Evolutionary conservation across 2,888 invertebrate genomes (phyloP).

Genomic region (Salpingus planirostris): DNA sequence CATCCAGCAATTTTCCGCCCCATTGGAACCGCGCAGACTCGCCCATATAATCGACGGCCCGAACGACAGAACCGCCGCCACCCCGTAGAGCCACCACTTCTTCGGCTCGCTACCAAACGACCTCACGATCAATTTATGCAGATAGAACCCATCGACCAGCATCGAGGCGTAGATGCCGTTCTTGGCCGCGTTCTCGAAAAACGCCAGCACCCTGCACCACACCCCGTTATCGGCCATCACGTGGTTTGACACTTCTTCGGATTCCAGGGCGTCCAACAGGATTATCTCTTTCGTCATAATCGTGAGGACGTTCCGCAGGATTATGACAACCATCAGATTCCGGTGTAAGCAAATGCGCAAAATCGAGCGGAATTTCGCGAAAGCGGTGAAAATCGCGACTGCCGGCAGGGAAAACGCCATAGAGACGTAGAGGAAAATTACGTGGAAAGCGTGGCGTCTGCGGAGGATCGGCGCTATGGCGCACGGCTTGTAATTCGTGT

Average conservation of each 20-base stretch:
- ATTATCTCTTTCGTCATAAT: slow-evolving; percentile 50
- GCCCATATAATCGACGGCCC: slow-evolving; percentile 51
- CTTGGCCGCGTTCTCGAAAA: slow-evolving; percentile 47
- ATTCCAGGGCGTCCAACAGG: slow-evolving; percentile 49
- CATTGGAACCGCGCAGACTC: slow-evolving; percentile 42
- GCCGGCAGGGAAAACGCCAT: slow-evolving; percentile 49
- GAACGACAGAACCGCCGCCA: slow-evolving; percentile 45
- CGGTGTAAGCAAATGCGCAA: slow-evolving; percentile 49
- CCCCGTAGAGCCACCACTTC: slow-evolving; percentile 42
- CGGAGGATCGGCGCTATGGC: slow-evolving; percentile 47
- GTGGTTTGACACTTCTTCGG: slow-evolving; percentile 36
- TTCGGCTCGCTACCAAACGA: slow-evolving; percentile 51
- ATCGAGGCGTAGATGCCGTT: slow-evolving; percentile 60
- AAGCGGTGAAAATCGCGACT: slow-evolving; percentile 48
- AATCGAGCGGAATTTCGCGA: slow-evolving; percentile 46
- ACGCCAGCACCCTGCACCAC: slow-evolving; percentile 48
- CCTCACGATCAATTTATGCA: slow-evolving; percentile 58
- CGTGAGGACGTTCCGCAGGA: slow-evolving; percentile 49
- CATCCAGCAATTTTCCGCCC: slow-evolving; percentile 54
- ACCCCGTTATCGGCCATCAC: slow-evolving; percentile 46
- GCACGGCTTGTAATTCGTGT: slow-evolving; percentile 52
- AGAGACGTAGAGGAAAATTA: slow-evolving; percentile 46
- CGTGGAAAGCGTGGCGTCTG: slow-evolving; percentile 47
- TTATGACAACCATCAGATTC: slow-evolving; percentile 51
- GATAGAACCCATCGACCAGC: slow-evolving; percentile 56